These are phyloP conservation scores for Plebejus anna DNA, from an alignment of 2,888 invertebrate species.

Conservation along the genomic window DNA sequence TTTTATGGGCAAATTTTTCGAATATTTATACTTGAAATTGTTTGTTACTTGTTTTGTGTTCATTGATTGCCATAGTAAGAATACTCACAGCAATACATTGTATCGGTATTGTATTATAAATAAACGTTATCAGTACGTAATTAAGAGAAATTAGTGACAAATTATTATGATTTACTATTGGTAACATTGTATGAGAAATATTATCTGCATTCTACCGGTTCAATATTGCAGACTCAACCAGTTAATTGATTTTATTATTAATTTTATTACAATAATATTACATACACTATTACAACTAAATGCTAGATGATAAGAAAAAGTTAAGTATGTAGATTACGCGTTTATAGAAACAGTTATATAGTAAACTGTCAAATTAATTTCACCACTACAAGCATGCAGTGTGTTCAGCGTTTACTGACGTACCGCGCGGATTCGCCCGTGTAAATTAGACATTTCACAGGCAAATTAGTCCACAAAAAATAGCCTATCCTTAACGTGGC, in stretches of 20 bases:
- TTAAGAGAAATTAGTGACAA: background rate
- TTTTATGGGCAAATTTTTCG: background rate
- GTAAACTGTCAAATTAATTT: background rate
- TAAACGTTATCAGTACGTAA: background rate
- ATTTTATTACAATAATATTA: background rate
- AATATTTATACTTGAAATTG: conserved; percentile 1
- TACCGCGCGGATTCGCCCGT: too few species aligned
- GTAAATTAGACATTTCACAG: too few species aligned
- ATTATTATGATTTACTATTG: background rate
- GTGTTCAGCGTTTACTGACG: too few species aligned
- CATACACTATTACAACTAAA: background rate
- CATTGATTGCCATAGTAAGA: conserved; percentile 17
- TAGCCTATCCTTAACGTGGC: too few species aligned
- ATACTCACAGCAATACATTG: conserved; percentile 13
- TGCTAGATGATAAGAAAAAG: background rate
- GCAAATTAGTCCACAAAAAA: too few species aligned
- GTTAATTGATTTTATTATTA: background rate
- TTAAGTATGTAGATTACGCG: background rate
- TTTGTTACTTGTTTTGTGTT: background rate
- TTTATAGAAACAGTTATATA: background rate
- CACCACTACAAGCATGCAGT: background rate
- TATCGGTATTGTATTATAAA: background rate
- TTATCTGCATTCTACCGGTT: background rate
- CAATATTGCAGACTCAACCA: background rate
- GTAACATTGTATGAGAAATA: background rate